phyloP scores from a whole-genome alignment of 1,140 invertebrate genomes.

The Aphaenogaster floridana region DNA sequence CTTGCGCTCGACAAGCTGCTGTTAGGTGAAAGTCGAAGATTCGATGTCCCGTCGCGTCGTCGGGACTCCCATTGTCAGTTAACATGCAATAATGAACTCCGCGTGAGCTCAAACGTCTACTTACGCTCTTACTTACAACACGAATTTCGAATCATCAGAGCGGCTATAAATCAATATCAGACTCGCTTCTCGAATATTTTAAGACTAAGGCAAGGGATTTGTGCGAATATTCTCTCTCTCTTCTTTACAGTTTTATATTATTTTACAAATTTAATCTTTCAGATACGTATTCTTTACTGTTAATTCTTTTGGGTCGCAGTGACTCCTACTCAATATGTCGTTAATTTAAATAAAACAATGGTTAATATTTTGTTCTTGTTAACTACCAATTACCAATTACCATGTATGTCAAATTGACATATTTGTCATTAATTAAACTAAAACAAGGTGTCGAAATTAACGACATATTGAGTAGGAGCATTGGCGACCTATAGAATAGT shows the following conservation, averaged over 20 bases:
- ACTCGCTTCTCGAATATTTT: background rate
- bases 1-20: slow-evolving; percentile 65
- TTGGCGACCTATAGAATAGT: too few relatives aligned
- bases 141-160: background rate
- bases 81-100: slow-evolving; percentile 35
- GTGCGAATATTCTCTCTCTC: background rate
- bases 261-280: background rate
- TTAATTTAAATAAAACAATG: too few relatives aligned
- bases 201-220: background rate
- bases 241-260: background rate
- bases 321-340: too few relatives aligned
- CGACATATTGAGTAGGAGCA: too few relatives aligned
- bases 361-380: too few relatives aligned
- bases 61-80: slow-evolving; percentile 8
- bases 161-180: background rate
- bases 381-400: too few relatives aligned
- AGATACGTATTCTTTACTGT: background rate
- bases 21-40: slow-evolving; percentile 56
- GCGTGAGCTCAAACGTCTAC: background rate
- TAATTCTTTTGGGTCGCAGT: too few relatives aligned
- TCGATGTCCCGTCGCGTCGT: slow-evolving; percentile 8
- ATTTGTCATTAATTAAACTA: too few relatives aligned
- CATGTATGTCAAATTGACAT: too few relatives aligned
- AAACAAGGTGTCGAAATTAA: too few relatives aligned
- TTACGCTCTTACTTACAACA: background rate